Conservation (phyloP, 2,888 invertebrate genomes). For the Mechanitis mazaeus region DNA sequence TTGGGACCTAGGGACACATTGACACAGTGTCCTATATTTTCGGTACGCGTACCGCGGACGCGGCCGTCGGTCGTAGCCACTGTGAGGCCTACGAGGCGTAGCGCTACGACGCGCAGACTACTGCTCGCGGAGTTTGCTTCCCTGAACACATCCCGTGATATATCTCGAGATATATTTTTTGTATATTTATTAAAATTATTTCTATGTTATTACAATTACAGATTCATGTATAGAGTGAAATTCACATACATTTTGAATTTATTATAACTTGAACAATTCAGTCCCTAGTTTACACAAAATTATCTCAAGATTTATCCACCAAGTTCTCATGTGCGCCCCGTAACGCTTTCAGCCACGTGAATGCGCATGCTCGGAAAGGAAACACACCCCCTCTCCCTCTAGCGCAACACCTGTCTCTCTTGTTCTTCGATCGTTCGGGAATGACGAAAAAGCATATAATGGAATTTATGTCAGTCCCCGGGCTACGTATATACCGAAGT, state of each 20-base stretch:
- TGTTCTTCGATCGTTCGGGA: slow-evolving; percentile 68
- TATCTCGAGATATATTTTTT: slow-evolving; percentile 35
- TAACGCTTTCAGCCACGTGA: slow-evolving; percentile 57
- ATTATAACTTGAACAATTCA: not conserved
- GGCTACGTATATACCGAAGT: slow-evolving; percentile 36
- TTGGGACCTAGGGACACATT: slow-evolving; percentile 44
- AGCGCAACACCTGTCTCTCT: slow-evolving; percentile 35
- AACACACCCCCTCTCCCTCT: slow-evolving; percentile 10
- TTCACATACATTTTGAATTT: not conserved
- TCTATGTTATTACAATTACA: not conserved
- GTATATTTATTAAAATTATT: slow-evolving; percentile 5
- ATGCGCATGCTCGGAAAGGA: slow-evolving; percentile 56
- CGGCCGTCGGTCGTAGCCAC: slow-evolving; percentile 60
- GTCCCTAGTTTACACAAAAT: not conserved
- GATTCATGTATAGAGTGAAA: not conserved
- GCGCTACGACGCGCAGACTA: slow-evolving; percentile 55
- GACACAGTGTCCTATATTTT: slow-evolving; percentile 61
- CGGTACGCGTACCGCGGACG: slow-evolving; percentile 47
- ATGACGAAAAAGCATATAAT: slow-evolving; percentile 74
- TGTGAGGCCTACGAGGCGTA: slow-evolving; percentile 71
- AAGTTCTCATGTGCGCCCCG: slow-evolving; percentile 35
- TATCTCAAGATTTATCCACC: slow-evolving; percentile 41
- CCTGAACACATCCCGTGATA: slow-evolving; percentile 50
- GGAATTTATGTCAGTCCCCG: slow-evolving; percentile 66
- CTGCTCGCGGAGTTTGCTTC: slow-evolving; percentile 50